A percentile compares a stretch with the other conserved stretches of the same genome.
These are phyloP conservation scores for Catocala nupta DNA, from an alignment of 2,888 invertebrate species.

Conservation along the genomic window DNA sequence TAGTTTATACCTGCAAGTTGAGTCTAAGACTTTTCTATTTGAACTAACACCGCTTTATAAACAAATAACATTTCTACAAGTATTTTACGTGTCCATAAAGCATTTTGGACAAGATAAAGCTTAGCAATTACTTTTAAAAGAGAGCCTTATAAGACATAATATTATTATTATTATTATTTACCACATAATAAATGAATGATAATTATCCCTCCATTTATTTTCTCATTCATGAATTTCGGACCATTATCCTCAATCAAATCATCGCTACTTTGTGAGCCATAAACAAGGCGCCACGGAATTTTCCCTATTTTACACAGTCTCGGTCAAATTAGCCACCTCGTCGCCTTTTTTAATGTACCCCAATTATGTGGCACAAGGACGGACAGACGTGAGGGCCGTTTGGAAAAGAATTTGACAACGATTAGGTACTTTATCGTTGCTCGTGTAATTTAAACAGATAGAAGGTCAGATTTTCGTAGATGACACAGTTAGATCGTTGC, in stretches of 20 bases:
- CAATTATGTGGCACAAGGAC: constrained; percentile 36
- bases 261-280: constrained; percentile 6
- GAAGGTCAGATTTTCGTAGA: no score
- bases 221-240: neutral
- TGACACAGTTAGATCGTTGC: no score
- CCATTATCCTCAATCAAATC: constrained; percentile 9
- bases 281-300: constrained; percentile 13
- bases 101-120: no score
- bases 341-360: constrained; percentile 28
- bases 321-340: constrained; percentile 30
- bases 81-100: no score
- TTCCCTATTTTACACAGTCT: constrained; percentile 21
- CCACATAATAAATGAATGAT: no score
- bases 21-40: no score
- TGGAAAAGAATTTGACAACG: constrained; percentile 8
- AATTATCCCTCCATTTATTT: neutral
- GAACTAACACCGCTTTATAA: no score
- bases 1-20: no score
- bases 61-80: no score
- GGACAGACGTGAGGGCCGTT: neutral
- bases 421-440: neutral
- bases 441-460: neutral
- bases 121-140: no score
- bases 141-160: no score
- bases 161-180: no score